Percentiles rank a stretch among this genome's conserved stretches.
phyloP scores from a whole-genome alignment of 2,888 invertebrate genomes.

The Osmoderma eremita region DNA sequence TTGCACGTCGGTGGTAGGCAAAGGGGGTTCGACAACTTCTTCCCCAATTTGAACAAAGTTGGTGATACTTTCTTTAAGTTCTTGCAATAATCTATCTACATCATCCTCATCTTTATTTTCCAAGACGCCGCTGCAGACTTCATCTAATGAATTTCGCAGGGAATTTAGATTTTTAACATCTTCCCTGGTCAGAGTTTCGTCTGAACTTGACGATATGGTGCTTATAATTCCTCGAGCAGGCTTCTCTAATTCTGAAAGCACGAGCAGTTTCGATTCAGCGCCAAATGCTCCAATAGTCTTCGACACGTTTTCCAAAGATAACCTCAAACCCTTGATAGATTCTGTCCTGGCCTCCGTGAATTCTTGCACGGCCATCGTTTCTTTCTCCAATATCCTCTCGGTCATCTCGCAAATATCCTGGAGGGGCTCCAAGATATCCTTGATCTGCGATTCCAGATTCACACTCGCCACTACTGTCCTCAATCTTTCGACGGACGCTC shows the following conservation, averaged over 20 bases:
- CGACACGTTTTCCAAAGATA: constrained; percentile 49
- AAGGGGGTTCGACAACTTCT: constrained; percentile 30
- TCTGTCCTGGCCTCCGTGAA: constrained; percentile 25
- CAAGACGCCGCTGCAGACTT: constrained; percentile 45
- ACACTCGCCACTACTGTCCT: constrained; percentile 55
- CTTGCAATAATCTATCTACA: constrained; percentile 52
- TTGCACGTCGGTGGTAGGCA: constrained; percentile 11
- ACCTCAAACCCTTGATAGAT: constrained; percentile 39
- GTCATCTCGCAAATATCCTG: constrained; percentile 58
- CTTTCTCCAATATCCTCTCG: constrained; percentile 55
- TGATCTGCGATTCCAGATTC: constrained; percentile 61
- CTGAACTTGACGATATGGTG: constrained; percentile 44
- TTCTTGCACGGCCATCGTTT: constrained; percentile 40
- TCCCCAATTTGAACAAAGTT: constrained; percentile 29
- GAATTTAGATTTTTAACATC: constrained; percentile 52
- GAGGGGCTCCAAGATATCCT: constrained; percentile 61
- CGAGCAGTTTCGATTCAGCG: constrained; percentile 46
- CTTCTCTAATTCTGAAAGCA: constrained; percentile 55
- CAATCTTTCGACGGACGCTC: constrained; percentile 44
- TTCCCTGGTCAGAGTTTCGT: constrained; percentile 46
- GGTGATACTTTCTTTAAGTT: constrained; percentile 47
- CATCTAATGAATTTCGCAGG: constrained; percentile 52
- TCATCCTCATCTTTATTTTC: constrained; percentile 42
- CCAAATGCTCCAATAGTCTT: constrained; percentile 48
- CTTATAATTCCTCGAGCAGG: constrained; percentile 54